Evolutionary conservation across 2,888 invertebrate species (phyloP).

Genomic region (Drosophila nr. medialis): DNA sequence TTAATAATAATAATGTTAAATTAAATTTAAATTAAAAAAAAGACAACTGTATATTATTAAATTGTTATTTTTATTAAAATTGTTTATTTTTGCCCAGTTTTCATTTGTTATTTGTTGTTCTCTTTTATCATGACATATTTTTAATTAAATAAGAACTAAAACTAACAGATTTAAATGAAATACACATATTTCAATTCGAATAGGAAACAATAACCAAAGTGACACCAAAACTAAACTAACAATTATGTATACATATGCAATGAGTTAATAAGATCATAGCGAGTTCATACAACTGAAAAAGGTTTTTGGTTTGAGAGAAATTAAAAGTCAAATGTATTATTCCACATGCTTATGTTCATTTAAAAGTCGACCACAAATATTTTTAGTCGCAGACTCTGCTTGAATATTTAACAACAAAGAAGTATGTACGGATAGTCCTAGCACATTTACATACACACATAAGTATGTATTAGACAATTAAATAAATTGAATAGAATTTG

Average conservation of each 20-base stretch:
- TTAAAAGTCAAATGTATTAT: constrained; percentile 14
- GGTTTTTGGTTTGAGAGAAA: constrained; percentile 13
- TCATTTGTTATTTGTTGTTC: constrained; percentile 22
- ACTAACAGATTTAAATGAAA: constrained; percentile 6
- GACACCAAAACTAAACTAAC: constrained; percentile 52
- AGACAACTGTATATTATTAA: constrained; percentile 42
- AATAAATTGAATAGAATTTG: constrained; percentile 31
- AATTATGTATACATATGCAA: constrained; percentile 13
- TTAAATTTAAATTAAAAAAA: constrained; percentile 10
- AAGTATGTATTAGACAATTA: constrained; percentile 42
- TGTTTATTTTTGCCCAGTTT: constrained; percentile 41
- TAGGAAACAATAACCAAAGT: constrained; percentile 19
- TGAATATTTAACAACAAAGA: constrained; percentile 38
- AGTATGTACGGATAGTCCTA: constrained; percentile 7
- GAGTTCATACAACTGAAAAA: constrained; percentile 22
- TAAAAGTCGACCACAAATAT: constrained; percentile 49
- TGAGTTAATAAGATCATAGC: constrained; percentile 3
- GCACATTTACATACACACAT: constrained; percentile 3
- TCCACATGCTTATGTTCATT: constrained; percentile 30
- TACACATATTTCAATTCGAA: constrained; percentile 3
- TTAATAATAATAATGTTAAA: no score
- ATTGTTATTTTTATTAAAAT: constrained; percentile 70
- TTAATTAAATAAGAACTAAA: constrained; percentile 10
- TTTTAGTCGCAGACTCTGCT: constrained; percentile 24
- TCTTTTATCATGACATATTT: constrained; percentile 29